Evolutionary conservation across 1,140 invertebrate genomes (phyloP).

Genomic region (Holotrichia oblita): DNA sequence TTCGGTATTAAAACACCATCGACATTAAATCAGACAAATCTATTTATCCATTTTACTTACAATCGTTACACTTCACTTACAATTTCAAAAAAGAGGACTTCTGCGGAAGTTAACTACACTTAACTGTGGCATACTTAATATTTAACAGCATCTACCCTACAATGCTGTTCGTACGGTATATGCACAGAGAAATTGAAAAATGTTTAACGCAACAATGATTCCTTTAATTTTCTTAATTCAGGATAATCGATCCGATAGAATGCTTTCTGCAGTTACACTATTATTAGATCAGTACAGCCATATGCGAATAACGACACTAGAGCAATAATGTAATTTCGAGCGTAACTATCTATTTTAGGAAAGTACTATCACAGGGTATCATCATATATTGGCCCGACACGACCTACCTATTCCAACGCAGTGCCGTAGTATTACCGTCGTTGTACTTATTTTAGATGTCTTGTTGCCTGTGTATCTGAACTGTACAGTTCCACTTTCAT

Average conservation of each 20-base stretch:
- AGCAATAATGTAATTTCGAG: not conserved
- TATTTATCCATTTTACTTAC: no score
- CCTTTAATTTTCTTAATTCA: not conserved
- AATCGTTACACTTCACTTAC: no score
- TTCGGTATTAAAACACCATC: no score
- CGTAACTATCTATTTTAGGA: not conserved
- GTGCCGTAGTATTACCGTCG: not conserved
- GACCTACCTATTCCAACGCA: not conserved
- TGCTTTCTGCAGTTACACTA: not conserved
- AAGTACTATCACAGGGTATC: not conserved
- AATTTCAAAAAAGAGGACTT: no score
- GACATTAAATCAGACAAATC: no score
- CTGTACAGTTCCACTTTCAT: not conserved
- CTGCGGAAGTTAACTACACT: no score
- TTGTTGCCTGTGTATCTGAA: not conserved
- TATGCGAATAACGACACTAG: not conserved
- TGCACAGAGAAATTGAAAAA: not conserved
- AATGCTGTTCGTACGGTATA: no score
- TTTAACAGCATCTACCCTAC: no score
- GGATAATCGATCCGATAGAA: not conserved
- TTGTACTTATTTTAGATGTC: not conserved
- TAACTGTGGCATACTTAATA: no score
- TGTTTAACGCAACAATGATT: not conserved
- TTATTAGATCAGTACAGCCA: not conserved
- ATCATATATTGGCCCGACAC: not conserved